Evolutionary conservation across 2,113 vertebrate species (phyloP).

Genomic region (Cochlearius cochlearius): DNA sequence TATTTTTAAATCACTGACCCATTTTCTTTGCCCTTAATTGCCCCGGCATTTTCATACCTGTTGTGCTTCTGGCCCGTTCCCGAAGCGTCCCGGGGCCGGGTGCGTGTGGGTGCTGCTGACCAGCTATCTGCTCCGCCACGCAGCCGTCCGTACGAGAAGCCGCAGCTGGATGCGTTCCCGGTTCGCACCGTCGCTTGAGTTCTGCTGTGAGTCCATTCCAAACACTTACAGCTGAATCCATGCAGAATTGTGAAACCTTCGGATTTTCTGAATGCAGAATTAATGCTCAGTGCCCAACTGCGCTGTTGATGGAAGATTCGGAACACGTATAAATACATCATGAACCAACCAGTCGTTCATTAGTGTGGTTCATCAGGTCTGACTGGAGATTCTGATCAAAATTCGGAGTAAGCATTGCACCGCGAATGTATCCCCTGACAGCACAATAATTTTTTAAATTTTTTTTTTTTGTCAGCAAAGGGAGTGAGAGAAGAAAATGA

Average conservation of each 20-base stretch:
- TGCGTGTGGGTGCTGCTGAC: not conserved
- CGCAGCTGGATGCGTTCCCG: not conserved
- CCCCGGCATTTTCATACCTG: not conserved
- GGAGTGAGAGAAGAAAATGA: not conserved
- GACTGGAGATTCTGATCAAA: not conserved
- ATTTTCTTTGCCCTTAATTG: not conserved
- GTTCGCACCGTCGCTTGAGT: not conserved
- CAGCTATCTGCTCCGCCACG: not conserved
- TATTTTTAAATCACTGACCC: not conserved
- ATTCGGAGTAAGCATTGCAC: not conserved
- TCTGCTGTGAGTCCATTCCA: not conserved
- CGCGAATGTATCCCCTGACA: fast-evolving
- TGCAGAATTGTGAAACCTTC: not conserved
- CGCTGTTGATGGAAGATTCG: not conserved
- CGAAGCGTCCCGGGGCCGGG: not conserved
- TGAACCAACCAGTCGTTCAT: not conserved
- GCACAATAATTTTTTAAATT: too few relatives aligned
- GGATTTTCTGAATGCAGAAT: not conserved
- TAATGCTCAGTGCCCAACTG: not conserved
- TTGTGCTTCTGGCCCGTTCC: not conserved
- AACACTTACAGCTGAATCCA: not conserved
- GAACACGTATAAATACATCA: not conserved
- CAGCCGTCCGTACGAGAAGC: not conserved
- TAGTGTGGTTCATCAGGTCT: not conserved
- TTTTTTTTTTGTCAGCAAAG: not conserved